Base-by-base conservation (phyloP, 2,113 vertebrate species). In the Pristiophorus japonicus region DNA sequence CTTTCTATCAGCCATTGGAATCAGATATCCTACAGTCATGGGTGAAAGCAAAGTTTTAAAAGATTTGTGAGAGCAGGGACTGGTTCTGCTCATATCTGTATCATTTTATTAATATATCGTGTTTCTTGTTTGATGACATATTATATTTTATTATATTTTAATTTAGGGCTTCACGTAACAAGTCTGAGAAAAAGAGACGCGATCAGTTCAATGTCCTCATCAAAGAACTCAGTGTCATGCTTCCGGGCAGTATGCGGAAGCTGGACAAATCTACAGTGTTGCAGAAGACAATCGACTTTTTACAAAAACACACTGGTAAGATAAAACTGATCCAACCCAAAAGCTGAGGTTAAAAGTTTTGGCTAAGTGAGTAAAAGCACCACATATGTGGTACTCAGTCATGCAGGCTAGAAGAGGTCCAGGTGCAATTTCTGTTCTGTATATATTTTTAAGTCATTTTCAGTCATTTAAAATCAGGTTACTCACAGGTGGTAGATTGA, bases 181-280 rank as follows among this genome's bases (percentile, higher is more conserved):
- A 98, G 96, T 98, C 98, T 96, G 98, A 98, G 97, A 98, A 98
- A 97, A 98, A 98, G 96, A 97, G 98, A 95, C 97, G 98, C 0
- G 98, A 98, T 96, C 98, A 98, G 96, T 98, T 98, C 97, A 98
- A 98, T 97, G 96, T 98, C 96, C 98, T 98, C 96, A 98, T 98
- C 97, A 98, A 98, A 96, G 98, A 98, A 96, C 98, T 98, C 94
- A 98, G 98, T 96, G 97, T 97, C 96, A 98, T 98, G 98, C 97
- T 98, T 96, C 98, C 98, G 62, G 98, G 98, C 95, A 98, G 97
- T 96, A 97, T 97, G 0, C 97, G 97, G 78, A 98, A 98, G 96
- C 98, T 98, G 97, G 98, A 98, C 96, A 98, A 98, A 97, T 98
- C 98, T 63, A 98, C 98, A 12, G 98, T 98, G 96, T 97, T 98